Percentiles rank a stretch among this genome's conserved stretches.
Conservation (phyloP, 2,888 invertebrate species). For the Epiblema foenella region DNA sequence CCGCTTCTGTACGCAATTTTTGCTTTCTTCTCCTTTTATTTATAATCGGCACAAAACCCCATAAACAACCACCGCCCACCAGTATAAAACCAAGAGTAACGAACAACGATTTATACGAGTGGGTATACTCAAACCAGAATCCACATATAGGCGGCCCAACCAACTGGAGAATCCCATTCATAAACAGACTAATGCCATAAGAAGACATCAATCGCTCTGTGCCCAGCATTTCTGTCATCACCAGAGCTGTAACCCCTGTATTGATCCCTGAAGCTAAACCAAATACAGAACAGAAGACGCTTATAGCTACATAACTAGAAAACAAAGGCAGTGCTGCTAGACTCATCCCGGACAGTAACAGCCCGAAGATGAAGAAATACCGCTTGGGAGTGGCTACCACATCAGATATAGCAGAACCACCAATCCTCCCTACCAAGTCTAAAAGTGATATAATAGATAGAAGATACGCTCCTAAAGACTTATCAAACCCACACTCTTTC, state of each 20-base stretch:
- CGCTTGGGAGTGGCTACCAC: constrained; percentile 90
- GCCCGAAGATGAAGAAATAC: constrained; percentile 92
- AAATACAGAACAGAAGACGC: constrained; percentile 90
- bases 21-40: constrained; percentile 69
- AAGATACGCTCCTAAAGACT: constrained; percentile 88
- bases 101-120: constrained; percentile 89
- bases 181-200: constrained; percentile 93
- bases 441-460: constrained; percentile 92
- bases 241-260: constrained; percentile 93
- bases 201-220: constrained; percentile 93
- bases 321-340: constrained; percentile 89
- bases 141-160: constrained; percentile 94
- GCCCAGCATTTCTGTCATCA: constrained; percentile 95
- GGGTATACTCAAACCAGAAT: constrained; percentile 86
- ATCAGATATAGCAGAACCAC: constrained; percentile 93
- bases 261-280: constrained; percentile 94
- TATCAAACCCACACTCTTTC: constrained; percentile 88
- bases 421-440: constrained; percentile 93
- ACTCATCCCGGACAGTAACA: constrained; percentile 91
- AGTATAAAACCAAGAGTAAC: constrained; percentile 89
- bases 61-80: constrained; percentile 89
- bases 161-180: constrained; percentile 92
- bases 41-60: constrained; percentile 91
- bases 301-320: constrained; percentile 86
- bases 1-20: constrained; percentile 44